Base-by-base conservation (phyloP, 2,888 invertebrate genomes). In the Maniola hyperantus region DNA sequence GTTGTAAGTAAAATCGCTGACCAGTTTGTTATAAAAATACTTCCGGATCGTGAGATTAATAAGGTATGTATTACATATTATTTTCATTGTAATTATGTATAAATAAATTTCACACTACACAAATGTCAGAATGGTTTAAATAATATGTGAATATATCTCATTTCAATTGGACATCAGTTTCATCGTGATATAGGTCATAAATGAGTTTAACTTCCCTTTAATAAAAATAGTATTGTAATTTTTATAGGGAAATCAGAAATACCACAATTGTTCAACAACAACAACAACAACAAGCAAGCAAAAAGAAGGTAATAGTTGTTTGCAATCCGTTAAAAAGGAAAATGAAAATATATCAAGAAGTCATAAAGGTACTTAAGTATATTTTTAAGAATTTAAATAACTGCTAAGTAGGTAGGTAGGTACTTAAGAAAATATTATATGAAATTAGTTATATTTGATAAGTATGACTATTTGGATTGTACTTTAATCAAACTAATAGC, bases 1-100 rank as follows among this genome's bases (percentile, higher is more conserved):
- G n/a, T 66, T n/a, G n/a, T 70, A 20, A 59, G 64, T 26, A 68
- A 66, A 64, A 48, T 70, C 20, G 63, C 66, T 26, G 62, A 71
- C 53, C 69, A 71, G 50, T 67, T 71, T 61, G 59, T 33, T 42
- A 64, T 71, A 42, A 72, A 72, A 68, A 60, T 62, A 46, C 53
- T 54, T 42, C 39, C 68, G 10, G 36, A 68, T 60, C 46, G 57
- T 50, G 51, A 64, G 44, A 34, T 60, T 6, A 55, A 67, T 26
- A 26, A 44, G 61, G 66, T 65, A 51, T 6, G 66, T 65, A 51
- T 6, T 6, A 18, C 18, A 4, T n/a, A 33, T 34, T n/a, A 33
- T 34, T 53, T 60, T 18, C 11, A 8, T 20, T 1, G 5, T 42
- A 13, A 18, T 33, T 44, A 33, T 48, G 2, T 18, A 18, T 2